Conservation (phyloP, 2,797 vertebrate species). For the Alectoris magna region DNA sequence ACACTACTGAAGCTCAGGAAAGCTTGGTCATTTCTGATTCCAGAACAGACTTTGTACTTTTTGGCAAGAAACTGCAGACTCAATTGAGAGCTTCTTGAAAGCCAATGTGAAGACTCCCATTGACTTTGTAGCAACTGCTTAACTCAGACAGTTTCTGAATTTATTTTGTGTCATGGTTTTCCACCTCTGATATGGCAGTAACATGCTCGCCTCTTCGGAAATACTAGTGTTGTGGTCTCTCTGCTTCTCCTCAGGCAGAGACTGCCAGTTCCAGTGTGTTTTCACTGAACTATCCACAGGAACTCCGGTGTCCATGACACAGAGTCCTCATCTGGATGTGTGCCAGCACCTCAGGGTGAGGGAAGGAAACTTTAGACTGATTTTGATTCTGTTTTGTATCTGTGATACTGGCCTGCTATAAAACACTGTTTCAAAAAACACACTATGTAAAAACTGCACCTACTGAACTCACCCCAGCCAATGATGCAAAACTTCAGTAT, state of each 20-base stretch:
- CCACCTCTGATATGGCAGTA: background rate
- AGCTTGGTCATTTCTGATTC: background rate
- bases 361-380: background rate
- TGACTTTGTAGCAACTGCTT: background rate
- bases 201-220: background rate
- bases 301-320: background rate
- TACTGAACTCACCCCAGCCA: slow-evolving; percentile 91
- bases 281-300: background rate
- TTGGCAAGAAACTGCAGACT: background rate
- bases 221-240: background rate
- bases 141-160: background rate
- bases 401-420: background rate
- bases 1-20: background rate
- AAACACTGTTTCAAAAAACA: background rate
- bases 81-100: background rate
- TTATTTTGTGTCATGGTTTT: background rate
- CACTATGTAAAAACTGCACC: background rate
- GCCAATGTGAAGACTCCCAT: background rate
- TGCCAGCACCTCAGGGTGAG: fast-evolving
- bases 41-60: background rate
- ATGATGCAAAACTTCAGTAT: slow-evolving; percentile 97
- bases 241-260: fast-evolving
- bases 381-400: background rate
- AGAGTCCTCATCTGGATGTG: background rate
- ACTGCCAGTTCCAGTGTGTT: background rate